Conservation (phyloP, 2,888 invertebrate species). For the Drosophila borborema region DNA sequence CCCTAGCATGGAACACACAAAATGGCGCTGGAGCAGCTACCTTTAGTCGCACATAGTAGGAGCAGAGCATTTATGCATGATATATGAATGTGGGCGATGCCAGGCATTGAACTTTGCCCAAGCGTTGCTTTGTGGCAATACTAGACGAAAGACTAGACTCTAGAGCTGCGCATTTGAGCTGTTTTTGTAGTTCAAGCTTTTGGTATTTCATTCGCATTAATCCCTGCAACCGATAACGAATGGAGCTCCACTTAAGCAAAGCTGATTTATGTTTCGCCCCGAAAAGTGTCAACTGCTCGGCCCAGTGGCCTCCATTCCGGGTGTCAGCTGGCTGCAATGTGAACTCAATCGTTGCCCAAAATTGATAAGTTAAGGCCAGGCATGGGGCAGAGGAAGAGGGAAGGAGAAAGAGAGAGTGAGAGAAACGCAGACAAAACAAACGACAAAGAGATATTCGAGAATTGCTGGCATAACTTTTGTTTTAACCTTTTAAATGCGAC, state of each 20-base stretch:
- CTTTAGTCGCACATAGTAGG: conserved; percentile 21
- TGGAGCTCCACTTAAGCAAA: conserved; percentile 55
- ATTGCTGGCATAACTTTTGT: conserved; percentile 56
- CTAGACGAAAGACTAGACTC: conserved; percentile 23
- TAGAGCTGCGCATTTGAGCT: not conserved
- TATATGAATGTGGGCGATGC: conserved; percentile 64
- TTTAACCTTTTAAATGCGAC: conserved; percentile 52
- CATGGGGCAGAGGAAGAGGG: not conserved
- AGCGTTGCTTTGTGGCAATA: conserved; percentile 26
- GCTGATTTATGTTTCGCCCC: conserved; percentile 73
- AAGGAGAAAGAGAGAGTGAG: not conserved
- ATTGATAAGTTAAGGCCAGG: conserved; percentile 71
- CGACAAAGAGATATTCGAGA: conserved; percentile 52
- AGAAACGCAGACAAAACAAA: conserved; percentile 18
- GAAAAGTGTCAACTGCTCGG: conserved; percentile 69
- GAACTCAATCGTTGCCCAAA: conserved; percentile 73
- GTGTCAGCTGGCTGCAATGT: conserved; percentile 76
- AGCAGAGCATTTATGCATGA: conserved; percentile 44
- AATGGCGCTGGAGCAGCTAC: conserved; percentile 63
- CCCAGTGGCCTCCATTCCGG: conserved; percentile 71
- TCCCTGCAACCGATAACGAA: conserved; percentile 26
- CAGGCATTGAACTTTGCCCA: conserved; percentile 58
- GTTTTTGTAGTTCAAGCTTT: conserved; percentile 10
- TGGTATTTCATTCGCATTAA: conserved; percentile 34
- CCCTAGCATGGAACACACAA: conserved; percentile 62